These are phyloP conservation scores for Parthenolecanium corni DNA, from an alignment of 2,888 invertebrate species.

Conservation along the genomic window DNA sequence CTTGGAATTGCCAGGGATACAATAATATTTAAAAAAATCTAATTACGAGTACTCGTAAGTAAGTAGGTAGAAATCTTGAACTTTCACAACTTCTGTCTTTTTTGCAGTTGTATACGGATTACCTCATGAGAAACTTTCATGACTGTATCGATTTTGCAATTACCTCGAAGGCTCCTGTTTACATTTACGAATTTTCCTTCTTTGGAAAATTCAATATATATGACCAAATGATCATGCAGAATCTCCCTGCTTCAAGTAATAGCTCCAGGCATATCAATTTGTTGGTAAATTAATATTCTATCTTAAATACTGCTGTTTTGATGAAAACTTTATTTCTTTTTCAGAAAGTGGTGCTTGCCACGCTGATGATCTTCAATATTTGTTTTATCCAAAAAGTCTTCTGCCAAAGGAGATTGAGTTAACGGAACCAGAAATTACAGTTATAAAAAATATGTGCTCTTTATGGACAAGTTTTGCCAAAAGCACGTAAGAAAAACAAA, in stretches of 20 bases:
- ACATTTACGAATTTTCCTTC: background rate
- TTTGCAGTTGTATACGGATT: background rate
- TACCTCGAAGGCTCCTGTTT: background rate
- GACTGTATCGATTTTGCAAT: background rate
- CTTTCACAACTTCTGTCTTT: background rate
- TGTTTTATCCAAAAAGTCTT: background rate
- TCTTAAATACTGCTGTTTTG: background rate
- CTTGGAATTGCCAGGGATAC: no score
- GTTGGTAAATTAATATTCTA: no score
- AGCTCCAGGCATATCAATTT: background rate
- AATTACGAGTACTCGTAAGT: no score
- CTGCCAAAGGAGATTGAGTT: background rate
- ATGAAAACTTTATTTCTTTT: background rate
- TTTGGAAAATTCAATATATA: background rate
- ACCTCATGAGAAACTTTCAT: background rate
- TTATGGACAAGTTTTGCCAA: slow-evolving; percentile 13
- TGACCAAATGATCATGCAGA: background rate
- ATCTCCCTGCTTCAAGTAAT: no score
- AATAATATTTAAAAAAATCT: no score
- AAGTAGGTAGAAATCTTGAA: background rate
- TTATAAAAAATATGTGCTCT: slow-evolving; percentile 8
- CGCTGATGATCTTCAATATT: background rate
- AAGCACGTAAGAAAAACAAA: slow-evolving; percentile 2
- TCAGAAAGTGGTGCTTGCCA: slow-evolving; percentile 2
- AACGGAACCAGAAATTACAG: background rate